Conservation (phyloP, 2,888 invertebrate species). For the Brenthis hecate region DNA sequence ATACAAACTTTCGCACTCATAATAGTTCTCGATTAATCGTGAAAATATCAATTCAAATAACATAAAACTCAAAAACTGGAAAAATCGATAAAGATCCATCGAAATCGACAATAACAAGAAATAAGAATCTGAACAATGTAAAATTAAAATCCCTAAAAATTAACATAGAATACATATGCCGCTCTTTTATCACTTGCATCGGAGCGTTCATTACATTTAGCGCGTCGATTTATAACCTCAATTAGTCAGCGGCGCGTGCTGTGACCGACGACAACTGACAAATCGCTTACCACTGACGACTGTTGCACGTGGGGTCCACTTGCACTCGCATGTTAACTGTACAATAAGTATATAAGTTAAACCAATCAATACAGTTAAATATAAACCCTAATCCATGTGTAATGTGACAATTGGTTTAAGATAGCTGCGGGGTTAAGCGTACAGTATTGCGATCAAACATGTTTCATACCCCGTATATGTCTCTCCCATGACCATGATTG, state of each 20-base stretch:
- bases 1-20: no score
- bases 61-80: no score
- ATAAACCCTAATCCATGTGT: no score
- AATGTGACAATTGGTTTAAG: no score
- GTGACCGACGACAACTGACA: constrained; percentile 68
- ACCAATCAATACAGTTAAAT: neutral
- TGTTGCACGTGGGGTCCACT: constrained; percentile 60
- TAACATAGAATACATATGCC: constrained; percentile 37
- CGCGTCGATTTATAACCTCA: constrained; percentile 76
- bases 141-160: constrained; percentile 24
- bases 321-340: constrained; percentile 27
- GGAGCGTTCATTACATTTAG: constrained; percentile 60
- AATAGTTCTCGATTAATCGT: no score
- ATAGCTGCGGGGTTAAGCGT: no score
- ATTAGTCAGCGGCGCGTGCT: constrained; percentile 73
- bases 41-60: no score
- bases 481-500: no score
- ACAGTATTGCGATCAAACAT: no score
- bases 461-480: no score
- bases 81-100: no score
- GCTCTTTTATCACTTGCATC: constrained; percentile 47
- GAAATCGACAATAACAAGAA: neutral
- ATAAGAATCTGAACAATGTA: neutral
- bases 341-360: neutral
- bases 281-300: constrained; percentile 66